Conservation (phyloP, 2,113 vertebrate species). For the Cololabis saira region DNA sequence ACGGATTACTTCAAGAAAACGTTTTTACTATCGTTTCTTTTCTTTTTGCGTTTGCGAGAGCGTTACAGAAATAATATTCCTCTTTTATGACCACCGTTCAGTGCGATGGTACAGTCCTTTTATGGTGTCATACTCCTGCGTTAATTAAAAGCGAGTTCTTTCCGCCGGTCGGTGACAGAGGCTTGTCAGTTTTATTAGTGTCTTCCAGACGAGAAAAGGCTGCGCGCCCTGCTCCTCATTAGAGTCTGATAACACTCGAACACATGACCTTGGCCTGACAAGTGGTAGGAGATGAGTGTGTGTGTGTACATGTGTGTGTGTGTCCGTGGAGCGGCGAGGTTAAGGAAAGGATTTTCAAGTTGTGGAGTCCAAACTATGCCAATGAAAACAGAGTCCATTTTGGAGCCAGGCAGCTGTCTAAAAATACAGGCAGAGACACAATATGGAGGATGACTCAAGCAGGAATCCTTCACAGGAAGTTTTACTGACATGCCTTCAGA, state of each 20-base stretch:
- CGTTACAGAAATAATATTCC: background rate
- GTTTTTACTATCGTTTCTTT: background rate
- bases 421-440: constrained; percentile 78
- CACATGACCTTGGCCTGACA: constrained; percentile 72
- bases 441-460: constrained; percentile 72
- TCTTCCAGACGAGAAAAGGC: constrained; percentile 74
- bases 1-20: background rate
- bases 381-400: constrained; percentile 76
- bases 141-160: constrained; percentile 38
- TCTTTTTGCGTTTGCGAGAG: background rate
- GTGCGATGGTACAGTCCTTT: constrained; percentile 29
- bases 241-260: constrained; percentile 68
- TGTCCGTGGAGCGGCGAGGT: constrained; percentile 55
- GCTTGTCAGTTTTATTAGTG: constrained; percentile 74
- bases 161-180: constrained; percentile 33
- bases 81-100: background rate
- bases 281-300: constrained; percentile 58
- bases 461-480: constrained; percentile 56
- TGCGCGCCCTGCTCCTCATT: constrained; percentile 76
- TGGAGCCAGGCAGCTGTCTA: constrained; percentile 77
- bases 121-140: constrained; percentile 30
- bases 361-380: constrained; percentile 74
- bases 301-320: constrained; percentile 35
- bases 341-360: constrained; percentile 78
- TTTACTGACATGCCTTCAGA: constrained; percentile 43